A percentile compares a stretch with the other conserved stretches of the same genome.
phyloP scores from a whole-genome alignment of 2,113 vertebrate genomes.

The Equus quagga region DNA sequence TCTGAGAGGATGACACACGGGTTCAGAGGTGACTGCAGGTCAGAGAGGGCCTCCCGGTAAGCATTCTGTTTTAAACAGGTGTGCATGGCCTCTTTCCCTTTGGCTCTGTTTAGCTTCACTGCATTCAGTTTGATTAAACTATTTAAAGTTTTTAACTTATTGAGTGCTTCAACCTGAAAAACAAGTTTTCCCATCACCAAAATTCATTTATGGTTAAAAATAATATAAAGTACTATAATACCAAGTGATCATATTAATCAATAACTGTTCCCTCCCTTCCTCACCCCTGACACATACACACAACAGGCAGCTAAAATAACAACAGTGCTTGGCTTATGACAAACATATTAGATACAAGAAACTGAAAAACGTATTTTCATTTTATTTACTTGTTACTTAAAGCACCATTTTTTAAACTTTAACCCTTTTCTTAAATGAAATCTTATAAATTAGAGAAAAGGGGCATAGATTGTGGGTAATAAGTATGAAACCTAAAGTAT shows the following conservation, averaged over 20 bases:
- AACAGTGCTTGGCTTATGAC: background rate
- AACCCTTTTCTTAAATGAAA: constrained; percentile 29
- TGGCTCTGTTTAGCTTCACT: constrained; percentile 94
- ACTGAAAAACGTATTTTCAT: constrained; percentile 27
- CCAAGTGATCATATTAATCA: background rate
- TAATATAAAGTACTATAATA: background rate
- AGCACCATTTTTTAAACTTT: background rate
- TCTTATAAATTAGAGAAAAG: constrained; percentile 16
- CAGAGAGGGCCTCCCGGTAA: constrained; percentile 95
- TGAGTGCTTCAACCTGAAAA: constrained; percentile 97
- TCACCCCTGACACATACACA: background rate
- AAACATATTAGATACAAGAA: background rate
- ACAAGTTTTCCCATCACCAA: constrained; percentile 52
- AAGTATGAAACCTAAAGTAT: background rate
- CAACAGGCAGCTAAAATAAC: background rate
- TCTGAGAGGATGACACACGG: constrained; percentile 95
- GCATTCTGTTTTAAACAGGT: constrained; percentile 96
- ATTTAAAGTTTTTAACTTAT: constrained; percentile 97
- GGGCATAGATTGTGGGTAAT: background rate
- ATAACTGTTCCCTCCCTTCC: background rate
- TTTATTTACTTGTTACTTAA: constrained; percentile 28
- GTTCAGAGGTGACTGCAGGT: constrained; percentile 96
- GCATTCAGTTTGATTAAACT: constrained; percentile 96
- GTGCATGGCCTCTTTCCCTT: constrained; percentile 97
- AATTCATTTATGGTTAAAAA: constrained; percentile 64